phyloP scores from a whole-genome alignment of 2,113 vertebrate genomes.

The Galeopterus variegatus region DNA sequence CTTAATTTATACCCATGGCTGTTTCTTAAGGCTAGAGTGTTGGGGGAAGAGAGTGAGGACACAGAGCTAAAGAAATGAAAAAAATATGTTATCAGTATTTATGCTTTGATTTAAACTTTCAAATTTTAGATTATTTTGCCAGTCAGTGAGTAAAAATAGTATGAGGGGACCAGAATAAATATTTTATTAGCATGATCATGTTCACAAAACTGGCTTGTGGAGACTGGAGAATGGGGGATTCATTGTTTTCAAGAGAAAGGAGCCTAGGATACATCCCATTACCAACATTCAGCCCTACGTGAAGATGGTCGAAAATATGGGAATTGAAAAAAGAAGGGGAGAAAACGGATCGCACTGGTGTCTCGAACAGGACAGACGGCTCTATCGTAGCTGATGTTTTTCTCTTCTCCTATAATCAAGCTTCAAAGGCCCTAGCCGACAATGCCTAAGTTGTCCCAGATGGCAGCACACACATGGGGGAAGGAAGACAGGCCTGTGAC shows the following conservation, averaged over 20 bases:
- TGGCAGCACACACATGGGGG: slow-evolving; percentile 35
- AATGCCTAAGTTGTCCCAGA: slow-evolving; percentile 82
- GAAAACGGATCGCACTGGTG: slow-evolving; percentile 23
- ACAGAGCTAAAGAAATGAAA: background rate
- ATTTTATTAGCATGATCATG: background rate
- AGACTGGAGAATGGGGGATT: background rate
- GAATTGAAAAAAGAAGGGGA: slow-evolving; percentile 23
- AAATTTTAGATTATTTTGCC: slow-evolving; percentile 27
- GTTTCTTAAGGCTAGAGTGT: background rate
- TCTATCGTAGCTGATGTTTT: slow-evolving; percentile 57
- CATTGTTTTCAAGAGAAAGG: slow-evolving; percentile 50
- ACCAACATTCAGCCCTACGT: background rate
- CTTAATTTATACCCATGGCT: background rate
- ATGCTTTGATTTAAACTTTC: slow-evolving; percentile 6
- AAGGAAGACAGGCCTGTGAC: background rate
- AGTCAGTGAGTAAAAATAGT: background rate
- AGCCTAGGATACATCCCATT: slow-evolving; percentile 35
- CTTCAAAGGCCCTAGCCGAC: slow-evolving; percentile 80
- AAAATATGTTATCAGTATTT: background rate
- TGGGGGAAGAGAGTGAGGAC: background rate
- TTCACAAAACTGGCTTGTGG: background rate
- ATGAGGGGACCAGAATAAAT: background rate
- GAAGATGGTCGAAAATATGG: slow-evolving; percentile 70
- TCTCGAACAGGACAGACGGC: slow-evolving; percentile 14
- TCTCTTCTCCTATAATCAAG: slow-evolving; percentile 79